Conservation (phyloP, 2,888 invertebrate species). For the Lepidocyrtoides sp. region DNA sequence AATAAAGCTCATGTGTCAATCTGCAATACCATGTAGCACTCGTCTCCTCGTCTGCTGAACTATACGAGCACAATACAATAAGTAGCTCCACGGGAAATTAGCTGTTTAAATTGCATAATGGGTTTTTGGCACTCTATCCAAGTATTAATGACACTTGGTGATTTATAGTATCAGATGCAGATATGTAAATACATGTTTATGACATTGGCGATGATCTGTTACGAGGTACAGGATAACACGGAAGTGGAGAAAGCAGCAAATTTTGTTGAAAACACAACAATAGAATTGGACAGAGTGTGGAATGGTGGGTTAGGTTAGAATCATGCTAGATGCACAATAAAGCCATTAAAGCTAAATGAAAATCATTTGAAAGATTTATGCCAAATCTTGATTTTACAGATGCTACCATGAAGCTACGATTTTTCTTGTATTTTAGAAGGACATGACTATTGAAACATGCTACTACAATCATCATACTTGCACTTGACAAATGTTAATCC, state of each 20-base stretch:
- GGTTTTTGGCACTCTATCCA: conserved; percentile 15
- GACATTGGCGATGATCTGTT: conserved; percentile 39
- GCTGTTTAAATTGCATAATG: conserved; percentile 47
- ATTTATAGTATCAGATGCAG: conserved; percentile 11
- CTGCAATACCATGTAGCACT: background rate
- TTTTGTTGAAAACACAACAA: background rate
- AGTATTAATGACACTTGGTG: conserved; percentile 35
- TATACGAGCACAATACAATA: background rate
- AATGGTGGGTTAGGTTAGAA: background rate
- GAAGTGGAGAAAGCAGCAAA: conserved; percentile 6
- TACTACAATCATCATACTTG: background rate
- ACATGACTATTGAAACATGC: conserved; percentile 10
- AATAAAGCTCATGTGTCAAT: conserved; percentile 10
- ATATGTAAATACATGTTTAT: background rate
- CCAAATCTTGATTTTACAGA: conserved; percentile 30
- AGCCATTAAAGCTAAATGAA: background rate
- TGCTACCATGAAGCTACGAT: background rate
- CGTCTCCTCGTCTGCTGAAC: background rate
- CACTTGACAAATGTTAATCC: conserved; percentile 41
- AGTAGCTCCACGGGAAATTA: background rate
- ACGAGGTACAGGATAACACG: background rate
- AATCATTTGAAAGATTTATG: background rate
- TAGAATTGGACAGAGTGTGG: background rate
- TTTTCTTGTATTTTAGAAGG: conserved; percentile 1
- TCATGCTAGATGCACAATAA: background rate